A percentile compares a stretch with the other conserved stretches of the same genome.
Conservation (phyloP, 2,797 vertebrate genomes). For the Furcifer pardalis region DNA sequence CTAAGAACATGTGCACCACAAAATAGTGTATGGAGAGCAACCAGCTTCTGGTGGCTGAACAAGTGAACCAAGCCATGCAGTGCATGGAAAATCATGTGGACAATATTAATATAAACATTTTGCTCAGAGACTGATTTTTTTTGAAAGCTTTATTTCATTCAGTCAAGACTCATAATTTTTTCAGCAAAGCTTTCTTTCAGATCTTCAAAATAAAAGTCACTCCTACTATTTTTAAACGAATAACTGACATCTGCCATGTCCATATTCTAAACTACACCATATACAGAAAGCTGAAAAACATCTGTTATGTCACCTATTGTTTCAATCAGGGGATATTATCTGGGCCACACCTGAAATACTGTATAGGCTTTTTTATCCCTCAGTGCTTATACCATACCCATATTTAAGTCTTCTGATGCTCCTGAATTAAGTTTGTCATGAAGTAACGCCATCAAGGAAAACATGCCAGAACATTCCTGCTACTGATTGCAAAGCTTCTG, state of each 20-base stretch:
- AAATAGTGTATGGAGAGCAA: background rate
- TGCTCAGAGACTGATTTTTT: background rate
- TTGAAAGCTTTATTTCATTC: accelerated
- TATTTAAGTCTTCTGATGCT: background rate
- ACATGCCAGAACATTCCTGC: background rate
- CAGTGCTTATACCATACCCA: background rate
- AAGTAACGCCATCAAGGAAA: background rate
- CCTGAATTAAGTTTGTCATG: background rate
- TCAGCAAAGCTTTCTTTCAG: background rate
- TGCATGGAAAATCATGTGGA: background rate
- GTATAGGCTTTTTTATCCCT: too few relatives aligned
- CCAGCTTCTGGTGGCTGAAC: background rate
- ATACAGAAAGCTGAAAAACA: background rate
- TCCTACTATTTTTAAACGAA: background rate
- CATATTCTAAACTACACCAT: background rate
- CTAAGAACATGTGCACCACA: background rate
- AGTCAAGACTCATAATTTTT: background rate
- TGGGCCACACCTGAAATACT: background rate
- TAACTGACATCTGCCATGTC: background rate
- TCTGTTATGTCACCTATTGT: background rate
- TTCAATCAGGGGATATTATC: background rate
- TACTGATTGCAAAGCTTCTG: background rate
- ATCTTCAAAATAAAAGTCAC: background rate
- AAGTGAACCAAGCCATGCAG: background rate
- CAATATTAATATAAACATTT: background rate